Evolutionary conservation across 92 coral and sea anemone species (phyloP).

Genomic region (Plumapathes pennacea): DNA sequence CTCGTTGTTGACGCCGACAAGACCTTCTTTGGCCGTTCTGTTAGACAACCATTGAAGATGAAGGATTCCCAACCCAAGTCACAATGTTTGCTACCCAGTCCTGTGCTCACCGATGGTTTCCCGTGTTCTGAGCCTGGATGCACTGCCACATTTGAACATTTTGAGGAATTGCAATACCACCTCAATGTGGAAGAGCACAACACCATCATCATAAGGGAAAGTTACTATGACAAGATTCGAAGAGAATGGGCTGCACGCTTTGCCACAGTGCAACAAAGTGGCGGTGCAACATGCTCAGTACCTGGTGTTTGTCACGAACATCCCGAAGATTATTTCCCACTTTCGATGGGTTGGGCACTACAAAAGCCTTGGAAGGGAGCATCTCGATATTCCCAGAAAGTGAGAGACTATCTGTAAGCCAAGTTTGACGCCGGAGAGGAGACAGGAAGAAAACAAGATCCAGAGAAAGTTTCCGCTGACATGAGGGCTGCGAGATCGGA

Average conservation of each 20-base stretch:
- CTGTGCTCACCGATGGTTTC: too few species aligned
- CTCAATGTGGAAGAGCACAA: conserved; percentile 26
- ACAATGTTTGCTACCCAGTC: too few species aligned
- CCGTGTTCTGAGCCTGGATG: conserved; percentile 52
- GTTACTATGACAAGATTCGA: conserved; percentile 23
- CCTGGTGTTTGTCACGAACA: too few species aligned
- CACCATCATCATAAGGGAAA: conserved; percentile 19
- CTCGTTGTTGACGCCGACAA: too few species aligned
- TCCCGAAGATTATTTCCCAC: too few species aligned
- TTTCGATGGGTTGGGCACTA: conserved; percentile 75
- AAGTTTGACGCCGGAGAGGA: conserved; percentile 50
- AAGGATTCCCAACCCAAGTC: too few species aligned
- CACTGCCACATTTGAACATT: conserved; percentile 9
- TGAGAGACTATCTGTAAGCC: conserved; percentile 32
- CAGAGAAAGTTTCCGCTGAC: conserved; percentile 45
- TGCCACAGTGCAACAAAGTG: too few species aligned
- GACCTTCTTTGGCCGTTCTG: too few species aligned
- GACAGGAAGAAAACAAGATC: conserved; percentile 60
- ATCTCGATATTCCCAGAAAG: conserved; percentile 33
- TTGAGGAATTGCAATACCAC: conserved; percentile 39
- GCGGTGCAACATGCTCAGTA: too few species aligned
- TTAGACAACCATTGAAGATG: too few species aligned
- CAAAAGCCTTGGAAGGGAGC: conserved; percentile 31
- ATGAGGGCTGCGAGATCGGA: conserved; percentile 60
- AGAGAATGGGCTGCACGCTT: conserved; percentile 42